Conservation (phyloP, 2,113 vertebrate species). For the Crotalus viridis region DNA sequence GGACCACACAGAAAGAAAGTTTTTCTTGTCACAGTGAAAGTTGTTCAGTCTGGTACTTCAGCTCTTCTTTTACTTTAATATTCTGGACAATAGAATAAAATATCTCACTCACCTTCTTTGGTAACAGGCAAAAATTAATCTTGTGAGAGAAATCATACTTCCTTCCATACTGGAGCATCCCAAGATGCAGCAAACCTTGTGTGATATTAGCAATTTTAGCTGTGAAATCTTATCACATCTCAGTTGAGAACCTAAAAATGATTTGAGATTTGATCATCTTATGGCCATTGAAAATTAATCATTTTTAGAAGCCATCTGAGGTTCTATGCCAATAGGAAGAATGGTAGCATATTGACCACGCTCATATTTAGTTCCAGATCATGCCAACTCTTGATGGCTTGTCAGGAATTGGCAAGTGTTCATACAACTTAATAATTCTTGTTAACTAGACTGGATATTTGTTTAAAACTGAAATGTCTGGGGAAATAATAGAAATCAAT, state of each 20-base stretch:
- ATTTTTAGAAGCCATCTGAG: background rate
- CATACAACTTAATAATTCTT: background rate
- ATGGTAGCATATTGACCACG: background rate
- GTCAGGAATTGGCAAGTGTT: background rate
- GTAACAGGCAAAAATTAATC: background rate
- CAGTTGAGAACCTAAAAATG: background rate
- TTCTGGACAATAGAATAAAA: background rate
- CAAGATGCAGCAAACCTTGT: background rate
- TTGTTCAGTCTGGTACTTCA: background rate
- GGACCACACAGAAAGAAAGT: background rate
- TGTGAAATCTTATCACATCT: background rate
- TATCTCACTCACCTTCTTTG: background rate
- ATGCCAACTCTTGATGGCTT: background rate
- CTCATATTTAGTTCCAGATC: background rate
- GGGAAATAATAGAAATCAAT: slow-evolving; percentile 10
- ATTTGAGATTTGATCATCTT: background rate
- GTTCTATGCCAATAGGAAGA: background rate
- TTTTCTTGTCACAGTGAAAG: background rate
- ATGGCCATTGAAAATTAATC: background rate
- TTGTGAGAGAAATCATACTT: background rate
- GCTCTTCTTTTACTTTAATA: background rate
- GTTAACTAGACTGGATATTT: background rate
- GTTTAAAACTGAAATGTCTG: background rate
- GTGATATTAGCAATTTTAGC: background rate
- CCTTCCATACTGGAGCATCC: background rate